Conservation (phyloP, 2,797 vertebrate species). For the Astyanax mexicanus region DNA sequence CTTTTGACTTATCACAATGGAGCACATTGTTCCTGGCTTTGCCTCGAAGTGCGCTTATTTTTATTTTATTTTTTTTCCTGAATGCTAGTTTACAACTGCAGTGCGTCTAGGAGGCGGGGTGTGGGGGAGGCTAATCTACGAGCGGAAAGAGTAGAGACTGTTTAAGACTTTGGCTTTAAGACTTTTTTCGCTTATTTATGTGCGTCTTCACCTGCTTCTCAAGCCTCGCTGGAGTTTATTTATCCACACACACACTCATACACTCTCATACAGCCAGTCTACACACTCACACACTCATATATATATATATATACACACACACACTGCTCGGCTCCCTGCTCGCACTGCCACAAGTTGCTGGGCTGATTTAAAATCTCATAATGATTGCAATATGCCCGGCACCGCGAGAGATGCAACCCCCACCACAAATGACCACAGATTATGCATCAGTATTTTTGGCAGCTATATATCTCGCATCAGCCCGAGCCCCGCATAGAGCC, state of each 20-base stretch:
- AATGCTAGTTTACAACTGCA: slow-evolving; percentile 50
- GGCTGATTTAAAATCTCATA: slow-evolving; percentile 26
- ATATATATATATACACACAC: too few species aligned
- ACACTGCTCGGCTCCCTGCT: slow-evolving; percentile 4
- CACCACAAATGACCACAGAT: slow-evolving; percentile 10
- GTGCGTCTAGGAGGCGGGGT: slow-evolving; percentile 53
- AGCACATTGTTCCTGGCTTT: slow-evolving; percentile 68
- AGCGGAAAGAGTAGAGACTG: too few species aligned
- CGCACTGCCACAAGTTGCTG: slow-evolving; percentile 6
- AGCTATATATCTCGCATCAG: not conserved
- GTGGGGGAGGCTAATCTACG: slow-evolving; percentile 65
- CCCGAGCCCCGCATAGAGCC: not conserved
- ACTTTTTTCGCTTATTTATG: slow-evolving; percentile 31
- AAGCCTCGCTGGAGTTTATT: not conserved
- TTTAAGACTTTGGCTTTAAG: too few species aligned
- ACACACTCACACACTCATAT: not conserved
- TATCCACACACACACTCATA: not conserved
- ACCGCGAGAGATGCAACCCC: slow-evolving; percentile 4
- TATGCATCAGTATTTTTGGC: slow-evolving; percentile 16
- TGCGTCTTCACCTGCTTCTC: slow-evolving; percentile 32
- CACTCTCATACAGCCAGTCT: too few species aligned
- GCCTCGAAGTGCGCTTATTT: slow-evolving; percentile 39
- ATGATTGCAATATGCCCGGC: not conserved
- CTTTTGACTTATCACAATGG: slow-evolving; percentile 61
- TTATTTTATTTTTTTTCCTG: too few species aligned